Conservation (phyloP, 1,140 invertebrate species). For the Danaus plexippus region DNA sequence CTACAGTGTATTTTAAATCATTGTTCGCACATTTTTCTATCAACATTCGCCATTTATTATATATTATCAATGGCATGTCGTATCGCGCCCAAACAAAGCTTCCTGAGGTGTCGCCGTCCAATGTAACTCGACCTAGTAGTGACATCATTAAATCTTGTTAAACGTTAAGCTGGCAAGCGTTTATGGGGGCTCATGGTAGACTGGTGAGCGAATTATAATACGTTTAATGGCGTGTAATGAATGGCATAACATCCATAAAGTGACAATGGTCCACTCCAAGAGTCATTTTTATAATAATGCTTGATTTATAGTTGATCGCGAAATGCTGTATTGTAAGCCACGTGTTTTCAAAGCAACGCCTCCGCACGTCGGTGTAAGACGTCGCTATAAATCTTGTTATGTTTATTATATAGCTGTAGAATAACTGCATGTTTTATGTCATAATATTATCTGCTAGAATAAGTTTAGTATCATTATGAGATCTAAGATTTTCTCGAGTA, state of each 20-base stretch:
- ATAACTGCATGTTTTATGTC: no score
- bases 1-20: not conserved
- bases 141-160: slow-evolving; percentile 29
- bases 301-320: slow-evolving; percentile 61
- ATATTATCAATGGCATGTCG: slow-evolving; percentile 62
- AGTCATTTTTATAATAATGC: slow-evolving; percentile 60
- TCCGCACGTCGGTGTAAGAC: slow-evolving; percentile 9
- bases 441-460: no score
- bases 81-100: slow-evolving; percentile 58
- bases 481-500: no score
- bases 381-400: no score
- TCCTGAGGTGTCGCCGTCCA: slow-evolving; percentile 54
- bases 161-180: slow-evolving; percentile 4
- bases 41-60: slow-evolving; percentile 58
- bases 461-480: no score
- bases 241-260: slow-evolving; percentile 69
- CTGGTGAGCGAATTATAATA: slow-evolving; percentile 55
- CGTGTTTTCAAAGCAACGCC: slow-evolving; percentile 48
- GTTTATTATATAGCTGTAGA: no score
- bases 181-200: slow-evolving; percentile 27
- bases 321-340: slow-evolving; percentile 54
- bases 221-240: slow-evolving; percentile 68
- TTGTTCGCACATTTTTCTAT: slow-evolving; percentile 16
- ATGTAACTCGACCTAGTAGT: slow-evolving; percentile 25
- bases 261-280: slow-evolving; percentile 65